Base-by-base conservation (phyloP, 2,113 vertebrate species). In the Manacus vitellinus region DNA sequence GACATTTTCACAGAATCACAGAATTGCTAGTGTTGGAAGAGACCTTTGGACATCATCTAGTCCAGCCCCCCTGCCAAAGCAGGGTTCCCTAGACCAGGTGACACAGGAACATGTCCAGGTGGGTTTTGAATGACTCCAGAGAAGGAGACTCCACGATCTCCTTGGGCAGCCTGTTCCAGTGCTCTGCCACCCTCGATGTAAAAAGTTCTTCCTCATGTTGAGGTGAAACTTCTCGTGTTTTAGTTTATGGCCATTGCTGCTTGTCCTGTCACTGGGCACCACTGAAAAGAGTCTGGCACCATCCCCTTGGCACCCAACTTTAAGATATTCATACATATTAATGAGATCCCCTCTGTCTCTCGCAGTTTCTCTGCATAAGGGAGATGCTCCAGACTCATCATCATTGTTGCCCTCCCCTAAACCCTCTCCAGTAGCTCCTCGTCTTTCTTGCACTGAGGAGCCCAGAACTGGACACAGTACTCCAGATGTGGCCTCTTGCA, bases 371-470 rank as follows among this genome's bases (percentile, higher is more conserved):
- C 33, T 39, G 39, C 44, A 4, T 10, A 22, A 28, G 52, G 58
- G 59, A 37, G 33, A 28, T 8, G 33, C 61, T 66, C 61, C 33
- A 37, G 37, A 13, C 12, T 58, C 35, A 23, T 23, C 27, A 10
- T 16, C 6, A 10, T 8, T 4, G 11, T 19, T 39, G 3, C 54
- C 6, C 12, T 22, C 37, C 5, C 6, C 54, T 14, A 33, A 18
- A 11, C 9, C 28, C 9, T 17, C 14, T 30, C 33, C 2, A n/a
- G 33, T 1, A 6, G 11, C 39, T 70, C 19, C 28, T 4, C 1
- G n/a, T 13, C 12, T 3, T 30, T 33, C 19, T 5, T 5, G 35
- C 1, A 0, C 41, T 1, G 47, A 14, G 41, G 12, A 20, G 33
- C 1, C 11, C 47, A 5, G n/a, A 31, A 21, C 41, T 0, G 75